A percentile compares a stretch with the other conserved stretches of the same genome.
Conservation (phyloP, 2,888 invertebrate species). For the Lymantria dispar region DNA sequence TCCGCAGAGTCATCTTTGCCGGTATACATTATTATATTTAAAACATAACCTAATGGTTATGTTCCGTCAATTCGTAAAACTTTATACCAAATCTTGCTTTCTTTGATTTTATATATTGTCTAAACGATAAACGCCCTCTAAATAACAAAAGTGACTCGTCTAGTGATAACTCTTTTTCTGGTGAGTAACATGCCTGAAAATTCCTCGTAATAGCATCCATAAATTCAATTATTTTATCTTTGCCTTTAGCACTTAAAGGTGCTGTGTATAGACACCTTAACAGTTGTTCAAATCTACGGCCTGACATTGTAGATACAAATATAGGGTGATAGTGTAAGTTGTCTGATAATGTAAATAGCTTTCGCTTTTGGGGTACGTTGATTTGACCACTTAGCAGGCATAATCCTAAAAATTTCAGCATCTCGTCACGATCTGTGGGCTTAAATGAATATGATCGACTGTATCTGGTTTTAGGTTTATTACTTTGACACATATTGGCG, state of each 20-base stretch:
- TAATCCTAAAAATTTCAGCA: constrained; percentile 1
- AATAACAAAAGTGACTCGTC: constrained; percentile 2
- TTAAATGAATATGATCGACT: not conserved
- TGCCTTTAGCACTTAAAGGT: not conserved
- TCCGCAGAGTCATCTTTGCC: constrained; percentile 12
- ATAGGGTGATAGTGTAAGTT: constrained; percentile 4
- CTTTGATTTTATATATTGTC: constrained; percentile 5
- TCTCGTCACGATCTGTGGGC: not conserved
- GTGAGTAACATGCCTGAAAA: not conserved
- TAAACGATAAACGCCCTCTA: constrained; percentile 1
- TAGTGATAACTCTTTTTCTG: constrained; percentile 2
- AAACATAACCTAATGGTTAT: constrained; percentile 16
- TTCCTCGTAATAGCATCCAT: not conserved
- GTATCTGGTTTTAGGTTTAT: not conserved
- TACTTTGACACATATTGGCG: not conserved
- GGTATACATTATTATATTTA: constrained; percentile 17
- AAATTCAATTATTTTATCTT: constrained; percentile 1
- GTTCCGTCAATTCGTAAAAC: constrained; percentile 11
- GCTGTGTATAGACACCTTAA: constrained; percentile 2
- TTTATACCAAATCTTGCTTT: constrained; percentile 17
- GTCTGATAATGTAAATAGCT: constrained; percentile 1
- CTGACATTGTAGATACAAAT: constrained; percentile 1
- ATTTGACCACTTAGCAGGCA: constrained; percentile 3
- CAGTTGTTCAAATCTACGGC: constrained; percentile 3
- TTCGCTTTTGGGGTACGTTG: not conserved